These are phyloP conservation scores for Drosophila buzzatii DNA, from an alignment of 2,888 invertebrate genomes.

Conservation along the genomic window DNA sequence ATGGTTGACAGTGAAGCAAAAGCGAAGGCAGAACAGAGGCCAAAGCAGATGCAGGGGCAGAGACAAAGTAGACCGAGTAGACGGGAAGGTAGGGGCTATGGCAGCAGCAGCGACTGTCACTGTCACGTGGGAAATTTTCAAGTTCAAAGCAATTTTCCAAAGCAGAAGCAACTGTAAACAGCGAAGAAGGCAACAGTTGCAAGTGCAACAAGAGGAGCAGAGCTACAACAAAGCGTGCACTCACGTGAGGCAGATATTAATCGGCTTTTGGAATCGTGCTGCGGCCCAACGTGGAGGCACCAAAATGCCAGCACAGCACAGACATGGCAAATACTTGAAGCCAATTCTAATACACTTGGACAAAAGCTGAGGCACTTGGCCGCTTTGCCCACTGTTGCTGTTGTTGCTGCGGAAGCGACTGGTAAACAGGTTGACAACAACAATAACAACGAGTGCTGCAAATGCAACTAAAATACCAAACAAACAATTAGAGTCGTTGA, in stretches of 20 bases:
- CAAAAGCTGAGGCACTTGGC: slow-evolving; percentile 20
- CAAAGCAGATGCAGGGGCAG: neutral
- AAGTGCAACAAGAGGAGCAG: slow-evolving; percentile 6
- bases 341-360: slow-evolving; percentile 31
- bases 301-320: slow-evolving; percentile 33
- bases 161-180: slow-evolving; percentile 65
- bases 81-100: neutral
- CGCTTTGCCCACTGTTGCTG: slow-evolving; percentile 13
- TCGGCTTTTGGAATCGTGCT: slow-evolving; percentile 77
- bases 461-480: slow-evolving; percentile 21
- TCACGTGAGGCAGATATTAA: slow-evolving; percentile 79
- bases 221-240: slow-evolving; percentile 70
- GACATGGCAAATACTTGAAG: slow-evolving; percentile 44
- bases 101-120: slow-evolving; percentile 42
- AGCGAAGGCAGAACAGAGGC: neutral
- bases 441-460: slow-evolving; percentile 21
- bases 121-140: slow-evolving; percentile 82
- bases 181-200: slow-evolving; percentile 24
- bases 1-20: neutral
- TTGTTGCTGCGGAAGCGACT: slow-evolving; percentile 58
- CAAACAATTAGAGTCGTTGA: slow-evolving; percentile 49
- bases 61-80: too few relatives aligned
- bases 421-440: slow-evolving; percentile 64
- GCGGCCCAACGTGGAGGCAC: slow-evolving; percentile 43
- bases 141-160: slow-evolving; percentile 79